Base-by-base conservation (phyloP, 2,113 vertebrate species). In the Copsychus sechellarum region DNA sequence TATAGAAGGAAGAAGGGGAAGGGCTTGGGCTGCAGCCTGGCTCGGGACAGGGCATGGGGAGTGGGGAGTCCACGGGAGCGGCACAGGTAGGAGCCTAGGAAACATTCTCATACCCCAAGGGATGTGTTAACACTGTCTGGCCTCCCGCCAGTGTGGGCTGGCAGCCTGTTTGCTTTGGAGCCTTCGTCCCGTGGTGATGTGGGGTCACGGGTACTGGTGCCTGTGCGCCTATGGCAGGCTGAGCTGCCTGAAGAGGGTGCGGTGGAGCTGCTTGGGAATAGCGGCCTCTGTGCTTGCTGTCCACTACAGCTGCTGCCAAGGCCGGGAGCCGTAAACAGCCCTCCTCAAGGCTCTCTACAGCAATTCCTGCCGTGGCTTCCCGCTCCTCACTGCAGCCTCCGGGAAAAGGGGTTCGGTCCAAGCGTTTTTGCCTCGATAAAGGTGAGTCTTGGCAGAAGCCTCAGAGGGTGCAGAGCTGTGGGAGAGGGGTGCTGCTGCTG, bases 381-480 rank as follows among this genome's bases (percentile, higher is more conserved):
- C 2, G 2, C 31, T 76, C 58, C 43, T 26, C 7, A 7, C 53
- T 22, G 28, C 28, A 2, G 23, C 43, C 6, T 2, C 28, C 2
- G 1, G 33, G n/a, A 38, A 92, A 67, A 71, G 28, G 3, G 18
- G 3, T 72, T 79, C 60, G 28, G 1, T n/a, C 58, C 40, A 62
- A 45, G 65, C 6, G 3, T 21, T 17, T 66, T 25, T 38, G 34
- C 36, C 11, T 31, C 3, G 6, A n/a, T 56, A 74, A 65, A 62
- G 31, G 60, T 83, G 54, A 76, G n/a, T 43, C 23, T 62, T 69
- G 42, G 69, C 20, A 69, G 76, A 47, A 72, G 34, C 12, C 26
- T 25, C 1, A 2, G 22, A 17, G 36, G 58, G 11, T 40, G 31
- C 2, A 5, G 43, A n/a, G 24, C 24, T 0, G 0, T 25, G 45